Evolutionary conservation across 2,797 vertebrate genomes (phyloP).

Genomic region (Tamandua tetradactyla): DNA sequence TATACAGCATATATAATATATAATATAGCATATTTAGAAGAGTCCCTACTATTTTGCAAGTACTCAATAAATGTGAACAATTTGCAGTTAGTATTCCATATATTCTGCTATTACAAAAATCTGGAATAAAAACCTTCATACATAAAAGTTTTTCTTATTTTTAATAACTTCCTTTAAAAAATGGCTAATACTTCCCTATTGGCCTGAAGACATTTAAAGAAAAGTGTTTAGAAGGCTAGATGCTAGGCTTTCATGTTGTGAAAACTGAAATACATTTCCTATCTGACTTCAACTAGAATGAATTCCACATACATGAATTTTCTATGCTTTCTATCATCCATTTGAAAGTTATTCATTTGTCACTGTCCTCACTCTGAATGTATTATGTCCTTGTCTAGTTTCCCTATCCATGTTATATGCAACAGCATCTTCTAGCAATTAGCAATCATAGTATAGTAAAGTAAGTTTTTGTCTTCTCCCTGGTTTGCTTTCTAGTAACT

Average conservation of each 20-base stretch:
- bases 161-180: not conserved
- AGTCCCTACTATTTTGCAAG: not conserved
- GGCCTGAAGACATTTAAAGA: not conserved
- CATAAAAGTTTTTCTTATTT: not conserved
- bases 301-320: not conserved
- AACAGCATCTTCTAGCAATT: not conserved
- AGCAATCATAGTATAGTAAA: not conserved
- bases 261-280: not conserved
- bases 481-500: not conserved
- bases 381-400: not conserved
- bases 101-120: not conserved
- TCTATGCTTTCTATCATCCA: not conserved
- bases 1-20: too few relatives aligned
- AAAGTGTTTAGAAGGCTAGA: not conserved
- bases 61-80: not conserved
- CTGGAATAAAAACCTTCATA: not conserved
- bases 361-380: not conserved
- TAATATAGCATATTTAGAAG: not conserved
- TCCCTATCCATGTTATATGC: not conserved
- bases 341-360: not conserved
- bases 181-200: not conserved
- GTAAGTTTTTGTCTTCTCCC: not conserved
- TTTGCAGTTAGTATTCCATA: not conserved
- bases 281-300: not conserved
- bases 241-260: not conserved